These are phyloP conservation scores for Eidolon dupreanum DNA, from an alignment of 2,797 vertebrate genomes.

Conservation along the genomic window DNA sequence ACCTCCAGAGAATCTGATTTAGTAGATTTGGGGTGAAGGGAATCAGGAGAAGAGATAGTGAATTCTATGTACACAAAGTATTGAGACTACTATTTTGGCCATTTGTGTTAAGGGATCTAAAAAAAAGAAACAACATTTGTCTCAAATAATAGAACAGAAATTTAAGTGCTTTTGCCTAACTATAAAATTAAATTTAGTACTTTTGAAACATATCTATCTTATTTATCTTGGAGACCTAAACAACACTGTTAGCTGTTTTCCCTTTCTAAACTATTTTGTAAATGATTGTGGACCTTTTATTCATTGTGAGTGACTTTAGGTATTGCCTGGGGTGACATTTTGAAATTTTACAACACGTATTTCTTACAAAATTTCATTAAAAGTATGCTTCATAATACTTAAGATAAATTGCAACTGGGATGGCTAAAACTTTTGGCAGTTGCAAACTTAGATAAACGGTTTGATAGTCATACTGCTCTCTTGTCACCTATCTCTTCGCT, in stretches of 20 bases:
- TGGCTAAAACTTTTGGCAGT: background rate
- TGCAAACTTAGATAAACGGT: background rate
- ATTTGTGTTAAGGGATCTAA: background rate
- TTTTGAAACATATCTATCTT: background rate
- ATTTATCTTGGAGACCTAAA: background rate
- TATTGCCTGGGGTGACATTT: background rate
- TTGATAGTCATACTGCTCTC: fast-evolving
- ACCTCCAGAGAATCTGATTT: background rate
- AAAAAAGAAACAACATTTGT: background rate
- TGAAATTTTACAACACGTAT: background rate
- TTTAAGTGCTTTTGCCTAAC: background rate
- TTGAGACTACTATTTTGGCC: background rate
- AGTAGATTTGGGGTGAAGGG: background rate
- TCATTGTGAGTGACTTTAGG: background rate
- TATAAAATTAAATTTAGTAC: background rate
- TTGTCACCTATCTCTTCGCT: background rate
- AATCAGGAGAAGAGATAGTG: fast-evolving
- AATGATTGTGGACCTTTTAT: background rate
- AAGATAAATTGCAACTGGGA: background rate
- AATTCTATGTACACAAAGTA: background rate
- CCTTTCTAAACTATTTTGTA: background rate
- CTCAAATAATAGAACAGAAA: background rate
- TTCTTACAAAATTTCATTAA: background rate
- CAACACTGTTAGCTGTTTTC: background rate
- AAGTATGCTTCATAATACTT: background rate